phyloP scores from a whole-genome alignment of 92 coral and sea anemone species.

The Porites lobata region DNA sequence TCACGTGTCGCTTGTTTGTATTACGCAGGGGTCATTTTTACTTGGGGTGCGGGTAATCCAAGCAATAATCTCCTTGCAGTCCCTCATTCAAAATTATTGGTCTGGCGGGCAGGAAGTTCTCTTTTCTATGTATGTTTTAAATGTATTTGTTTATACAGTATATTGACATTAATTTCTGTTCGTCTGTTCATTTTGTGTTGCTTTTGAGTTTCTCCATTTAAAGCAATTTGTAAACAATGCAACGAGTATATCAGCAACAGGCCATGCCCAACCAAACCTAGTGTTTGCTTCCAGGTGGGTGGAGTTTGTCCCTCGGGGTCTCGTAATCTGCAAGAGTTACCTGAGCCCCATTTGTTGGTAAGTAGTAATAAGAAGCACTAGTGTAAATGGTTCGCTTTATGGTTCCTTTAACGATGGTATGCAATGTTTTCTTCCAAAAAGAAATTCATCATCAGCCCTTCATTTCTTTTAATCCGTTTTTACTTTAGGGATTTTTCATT shows the following conservation, averaged over 20 bases:
- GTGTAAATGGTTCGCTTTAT: neutral
- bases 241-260: slow-evolving; percentile 27
- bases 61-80: too few species aligned
- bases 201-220: neutral
- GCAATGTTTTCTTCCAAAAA: too few species aligned
- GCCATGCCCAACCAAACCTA: neutral
- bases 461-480: too few species aligned
- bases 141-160: neutral
- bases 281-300: neutral
- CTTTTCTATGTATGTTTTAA: neutral
- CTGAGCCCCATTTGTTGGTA: neutral
- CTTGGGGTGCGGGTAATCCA: too few species aligned
- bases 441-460: too few species aligned
- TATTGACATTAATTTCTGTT: too few species aligned
- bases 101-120: slow-evolving; percentile 11
- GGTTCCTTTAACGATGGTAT: too few species aligned
- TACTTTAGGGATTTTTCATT: too few species aligned
- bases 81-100: neutral
- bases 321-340: neutral
- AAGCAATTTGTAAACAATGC: slow-evolving; percentile 45
- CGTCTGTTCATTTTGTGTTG: too few species aligned
- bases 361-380: neutral
- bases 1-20: too few species aligned
- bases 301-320: neutral
- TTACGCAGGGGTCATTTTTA: too few species aligned